These are phyloP conservation scores for Rhincodon typus DNA, from an alignment of 2,797 vertebrate species.

Conservation along the genomic window DNA sequence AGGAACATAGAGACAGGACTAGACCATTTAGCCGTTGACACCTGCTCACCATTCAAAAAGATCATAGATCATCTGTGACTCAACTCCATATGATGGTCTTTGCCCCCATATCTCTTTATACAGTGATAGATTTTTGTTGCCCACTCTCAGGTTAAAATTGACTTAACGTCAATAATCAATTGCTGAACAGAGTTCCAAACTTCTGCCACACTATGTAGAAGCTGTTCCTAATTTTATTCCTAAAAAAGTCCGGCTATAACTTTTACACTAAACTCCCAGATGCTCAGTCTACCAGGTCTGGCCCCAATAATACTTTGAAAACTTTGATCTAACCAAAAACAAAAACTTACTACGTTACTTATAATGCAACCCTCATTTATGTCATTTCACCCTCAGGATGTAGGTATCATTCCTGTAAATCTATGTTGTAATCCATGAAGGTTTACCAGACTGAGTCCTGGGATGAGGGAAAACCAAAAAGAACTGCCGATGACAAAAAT, in stretches of 20 bases:
- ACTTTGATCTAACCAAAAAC: not conserved
- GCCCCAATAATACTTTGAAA: not conserved
- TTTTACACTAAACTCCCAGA: not conserved
- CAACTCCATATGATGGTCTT: not conserved
- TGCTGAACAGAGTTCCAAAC: not conserved
- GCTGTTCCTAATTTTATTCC: not conserved
- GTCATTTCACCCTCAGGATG: not conserved
- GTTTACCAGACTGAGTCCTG: no score
- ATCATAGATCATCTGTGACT: not conserved
- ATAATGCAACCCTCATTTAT: not conserved
- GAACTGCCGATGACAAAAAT: no score
- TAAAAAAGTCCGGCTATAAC: not conserved
- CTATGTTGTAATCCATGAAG: no score
- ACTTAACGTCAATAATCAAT: not conserved
- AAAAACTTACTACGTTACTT: no score
- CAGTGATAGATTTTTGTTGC: not conserved
- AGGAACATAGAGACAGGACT: not conserved
- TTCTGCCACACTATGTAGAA: not conserved
- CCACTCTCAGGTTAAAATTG: not conserved
- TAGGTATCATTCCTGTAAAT: not conserved
- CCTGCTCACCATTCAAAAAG: not conserved
- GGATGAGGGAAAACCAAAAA: no score
- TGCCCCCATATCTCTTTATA: not conserved
- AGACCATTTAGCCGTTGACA: not conserved
- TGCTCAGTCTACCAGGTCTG: not conserved